phyloP scores from a whole-genome alignment of 2,888 invertebrate species.

The Eilema griseolum region DNA sequence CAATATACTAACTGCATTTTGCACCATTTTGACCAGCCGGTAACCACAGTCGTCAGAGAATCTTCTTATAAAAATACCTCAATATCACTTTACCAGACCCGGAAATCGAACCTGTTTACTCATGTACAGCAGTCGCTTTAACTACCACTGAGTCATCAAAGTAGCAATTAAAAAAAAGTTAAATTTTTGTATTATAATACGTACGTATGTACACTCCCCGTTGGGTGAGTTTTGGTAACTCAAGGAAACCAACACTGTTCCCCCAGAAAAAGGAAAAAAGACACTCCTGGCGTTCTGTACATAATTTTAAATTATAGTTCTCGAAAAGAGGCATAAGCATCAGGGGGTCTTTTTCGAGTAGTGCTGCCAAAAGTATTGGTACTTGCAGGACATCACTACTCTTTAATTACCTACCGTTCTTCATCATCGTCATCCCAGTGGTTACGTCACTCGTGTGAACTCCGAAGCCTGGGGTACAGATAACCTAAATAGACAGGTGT shows the following conservation, averaged over 20 bases:
- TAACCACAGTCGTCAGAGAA: no score
- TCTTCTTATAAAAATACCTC: no score
- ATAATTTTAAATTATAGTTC: slow-evolving; percentile 23
- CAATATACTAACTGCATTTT: no score
- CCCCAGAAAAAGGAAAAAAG: slow-evolving; percentile 34
- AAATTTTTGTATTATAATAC: no score
- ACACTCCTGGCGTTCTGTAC: slow-evolving; percentile 27
- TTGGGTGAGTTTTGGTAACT: neutral
- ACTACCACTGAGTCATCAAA: no score
- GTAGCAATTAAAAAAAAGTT: neutral
- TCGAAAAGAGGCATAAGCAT: slow-evolving; percentile 25
- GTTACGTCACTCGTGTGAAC: no score
- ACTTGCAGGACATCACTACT: neutral
- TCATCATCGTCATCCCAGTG: neutral
- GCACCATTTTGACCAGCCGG: no score
- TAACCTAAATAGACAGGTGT: no score
- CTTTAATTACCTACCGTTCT: no score
- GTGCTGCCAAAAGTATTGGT: neutral
- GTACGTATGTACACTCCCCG: no score
- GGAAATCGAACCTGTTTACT: neutral
- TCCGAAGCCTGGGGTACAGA: no score
- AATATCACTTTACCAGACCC: no score
- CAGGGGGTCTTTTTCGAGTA: slow-evolving; percentile 25
- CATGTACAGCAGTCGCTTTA: neutral
- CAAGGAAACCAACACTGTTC: slow-evolving; percentile 18